Base-by-base conservation (phyloP, 1,140 invertebrate species). In the Solen grandis region DNA sequence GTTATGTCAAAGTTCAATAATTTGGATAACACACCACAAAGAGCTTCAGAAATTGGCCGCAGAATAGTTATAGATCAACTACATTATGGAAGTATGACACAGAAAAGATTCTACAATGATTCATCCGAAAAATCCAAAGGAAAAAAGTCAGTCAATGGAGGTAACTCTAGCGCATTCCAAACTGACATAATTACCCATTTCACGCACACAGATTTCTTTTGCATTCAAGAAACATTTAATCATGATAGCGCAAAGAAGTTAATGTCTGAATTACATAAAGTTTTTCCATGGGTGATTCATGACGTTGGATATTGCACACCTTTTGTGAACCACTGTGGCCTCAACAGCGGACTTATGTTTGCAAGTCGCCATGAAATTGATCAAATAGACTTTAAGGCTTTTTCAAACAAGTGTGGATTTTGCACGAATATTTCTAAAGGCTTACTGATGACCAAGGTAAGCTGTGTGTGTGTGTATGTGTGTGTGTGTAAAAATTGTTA, bases 331-430 rank as follows among this genome's bases (percentile, higher is more conserved):
- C 63, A 60, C 25, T 89, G 82, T 72, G 52, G 85, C 13, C 62
- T 88, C 1, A 91, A 90, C 84, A 92, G 91, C 81, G 92, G 92
- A 2, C 85, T 92, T 27, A 87, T 92, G 82, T 81, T 93, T 81
- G 91, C 90, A 1, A 92, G 91, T 75, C 86, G 86, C 72, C 91
- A 90, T 81, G 86, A 88, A 50, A 90, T 93, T 29, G 25, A 88
- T n/a, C 85, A 88, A 41, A 87, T 82, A 16, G 82, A 88, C 38
- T 93, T 92, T 81, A 88, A 90, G 52, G 74, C 80, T 19, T 93
- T 88, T 74, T 68, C 80, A 31, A 54, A 72, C 36, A 83, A 84
- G 29, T 83, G 82, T 46, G 81, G 82, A 16, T 87, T 88, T 76
- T 88, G 89, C 41, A 73, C 76, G 72, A 86, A 85, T 69, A 73